Evolutionary conservation across 2,888 invertebrate genomes (phyloP).

Genomic region (Microplitis deprimator): DNA sequence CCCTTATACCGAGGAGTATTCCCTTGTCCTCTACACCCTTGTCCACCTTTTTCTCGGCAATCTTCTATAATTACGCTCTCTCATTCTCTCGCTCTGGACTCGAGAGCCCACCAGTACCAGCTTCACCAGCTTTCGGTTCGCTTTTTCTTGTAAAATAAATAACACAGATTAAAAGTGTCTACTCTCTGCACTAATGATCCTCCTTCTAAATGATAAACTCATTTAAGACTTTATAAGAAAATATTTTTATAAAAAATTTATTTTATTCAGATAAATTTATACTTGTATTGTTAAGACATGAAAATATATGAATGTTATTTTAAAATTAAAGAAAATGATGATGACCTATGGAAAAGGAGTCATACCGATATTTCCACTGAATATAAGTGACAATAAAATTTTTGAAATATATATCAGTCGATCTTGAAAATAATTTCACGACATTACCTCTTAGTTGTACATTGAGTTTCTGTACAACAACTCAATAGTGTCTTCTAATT

Average conservation of each 20-base stretch:
- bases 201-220: constrained; percentile 48
- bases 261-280: neutral
- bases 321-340: too few species aligned
- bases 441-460: neutral
- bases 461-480: neutral
- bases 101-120: neutral
- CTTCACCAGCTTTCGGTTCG: neutral
- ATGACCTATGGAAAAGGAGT: too few species aligned
- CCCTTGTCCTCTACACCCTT: constrained; percentile 36
- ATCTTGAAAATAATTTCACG: neutral
- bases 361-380: too few species aligned
- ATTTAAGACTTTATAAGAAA: neutral
- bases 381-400: too few species aligned
- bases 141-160: constrained; percentile 58
- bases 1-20: constrained; percentile 24
- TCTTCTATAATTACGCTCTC: constrained; percentile 58
- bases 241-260: neutral
- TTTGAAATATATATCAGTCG: neutral
- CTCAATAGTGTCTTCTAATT: neutral
- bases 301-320: too few species aligned
- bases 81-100: constrained; percentile 40
- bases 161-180: constrained; percentile 67
- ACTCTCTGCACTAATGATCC: constrained; percentile 56
- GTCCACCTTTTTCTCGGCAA: constrained; percentile 44
- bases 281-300: neutral